Conservation (phyloP, 2,113 vertebrate genomes). For the Proterorhinus semilunaris region DNA sequence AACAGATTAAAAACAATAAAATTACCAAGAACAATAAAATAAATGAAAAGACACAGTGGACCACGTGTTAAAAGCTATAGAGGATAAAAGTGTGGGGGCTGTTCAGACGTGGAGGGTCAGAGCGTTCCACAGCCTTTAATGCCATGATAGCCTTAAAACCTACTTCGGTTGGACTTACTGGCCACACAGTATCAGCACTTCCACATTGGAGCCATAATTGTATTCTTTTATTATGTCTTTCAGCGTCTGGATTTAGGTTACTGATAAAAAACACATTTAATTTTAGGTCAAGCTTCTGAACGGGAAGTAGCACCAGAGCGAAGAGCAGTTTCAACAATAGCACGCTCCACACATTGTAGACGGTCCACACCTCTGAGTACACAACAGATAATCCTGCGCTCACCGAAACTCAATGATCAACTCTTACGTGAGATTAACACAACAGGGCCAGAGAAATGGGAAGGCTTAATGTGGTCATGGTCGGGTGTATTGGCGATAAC, state of each 20-base stretch:
- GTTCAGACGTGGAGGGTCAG: too few relatives aligned
- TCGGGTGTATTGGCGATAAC: background rate
- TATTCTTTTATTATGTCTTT: background rate
- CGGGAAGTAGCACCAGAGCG: background rate
- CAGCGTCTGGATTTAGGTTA: constrained; percentile 17
- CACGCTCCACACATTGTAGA: background rate
- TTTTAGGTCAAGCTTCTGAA: background rate
- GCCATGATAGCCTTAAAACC: background rate
- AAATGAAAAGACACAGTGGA: too few relatives aligned
- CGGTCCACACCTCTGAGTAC: background rate
- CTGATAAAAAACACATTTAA: constrained; percentile 22
- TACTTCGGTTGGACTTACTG: background rate
- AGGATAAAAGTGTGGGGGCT: too few relatives aligned
- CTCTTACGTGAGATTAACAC: background rate
- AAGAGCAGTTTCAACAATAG: constrained; percentile 1
- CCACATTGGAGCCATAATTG: background rate
- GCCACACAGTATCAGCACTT: background rate
- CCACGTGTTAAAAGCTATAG: too few relatives aligned
- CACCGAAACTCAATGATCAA: constrained; percentile 50
- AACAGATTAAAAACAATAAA: too few relatives aligned
- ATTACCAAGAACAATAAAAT: too few relatives aligned
- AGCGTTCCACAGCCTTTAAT: background rate
- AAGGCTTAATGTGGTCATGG: background rate
- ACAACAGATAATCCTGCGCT: constrained; percentile 27
- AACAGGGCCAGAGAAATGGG: background rate